phyloP scores from a whole-genome alignment of 1,140 invertebrate genomes.

The Meloidogyne exigua region DNA sequence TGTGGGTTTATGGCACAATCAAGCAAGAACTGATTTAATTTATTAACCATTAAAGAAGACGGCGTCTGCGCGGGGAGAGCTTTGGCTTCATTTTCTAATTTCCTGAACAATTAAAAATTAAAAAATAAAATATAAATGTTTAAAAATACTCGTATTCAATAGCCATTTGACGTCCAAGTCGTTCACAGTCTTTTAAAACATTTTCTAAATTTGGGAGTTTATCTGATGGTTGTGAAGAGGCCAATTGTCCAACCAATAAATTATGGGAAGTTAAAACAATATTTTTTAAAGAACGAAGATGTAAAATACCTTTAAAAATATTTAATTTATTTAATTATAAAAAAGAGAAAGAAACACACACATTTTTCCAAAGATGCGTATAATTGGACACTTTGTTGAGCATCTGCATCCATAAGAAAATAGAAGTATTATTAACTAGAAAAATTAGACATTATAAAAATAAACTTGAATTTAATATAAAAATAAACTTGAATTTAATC shows the following conservation, averaged over 20 bases:
- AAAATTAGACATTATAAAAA: no score
- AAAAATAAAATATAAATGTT: not conserved
- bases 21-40: conserved; percentile 29
- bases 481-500: no score
- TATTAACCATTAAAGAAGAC: conserved; percentile 10
- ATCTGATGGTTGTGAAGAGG: not conserved
- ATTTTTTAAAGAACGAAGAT: conserved; percentile 5
- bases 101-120: conserved; percentile 6
- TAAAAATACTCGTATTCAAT: conserved; percentile 24
- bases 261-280: conserved; percentile 2
- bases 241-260: conserved; percentile 2
- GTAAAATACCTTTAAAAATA: conserved; percentile 4
- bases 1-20: conserved; percentile 28
- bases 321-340: conserved; percentile 7
- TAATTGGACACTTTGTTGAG: no score
- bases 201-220: conserved; percentile 13
- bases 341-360: conserved; percentile 22
- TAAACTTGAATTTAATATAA: no score
- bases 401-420: no score
- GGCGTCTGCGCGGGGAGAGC: conserved; percentile 26
- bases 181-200: conserved; percentile 16
- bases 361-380: no score
- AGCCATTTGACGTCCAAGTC: conserved; percentile 16
- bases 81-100: conserved; percentile 35
- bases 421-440: no score